phyloP scores from a whole-genome alignment of 2,888 invertebrate species.

The Elmis aenea region DNA sequence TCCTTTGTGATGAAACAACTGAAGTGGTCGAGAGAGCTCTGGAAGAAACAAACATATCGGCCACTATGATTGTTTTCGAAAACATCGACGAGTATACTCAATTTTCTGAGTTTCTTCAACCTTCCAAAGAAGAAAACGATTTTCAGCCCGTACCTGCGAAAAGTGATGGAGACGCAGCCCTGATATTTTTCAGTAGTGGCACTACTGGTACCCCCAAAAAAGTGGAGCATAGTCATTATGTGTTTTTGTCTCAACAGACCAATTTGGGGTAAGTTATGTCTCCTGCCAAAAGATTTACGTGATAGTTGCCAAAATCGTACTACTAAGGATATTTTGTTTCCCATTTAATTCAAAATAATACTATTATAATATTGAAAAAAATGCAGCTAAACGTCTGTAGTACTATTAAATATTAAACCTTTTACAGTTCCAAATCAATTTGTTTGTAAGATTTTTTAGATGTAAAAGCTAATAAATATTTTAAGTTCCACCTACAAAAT shows the following conservation, averaged over 20 bases:
- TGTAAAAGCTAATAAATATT: no score
- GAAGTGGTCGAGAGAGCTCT: constrained; percentile 4
- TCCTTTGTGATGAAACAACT: constrained; percentile 3
- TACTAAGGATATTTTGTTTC: no score
- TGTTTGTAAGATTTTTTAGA: no score
- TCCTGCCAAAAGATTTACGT: no score
- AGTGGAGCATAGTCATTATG: constrained; percentile 26
- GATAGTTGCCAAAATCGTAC: no score
- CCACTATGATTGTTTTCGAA: constrained; percentile 11
- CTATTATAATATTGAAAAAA: no score
- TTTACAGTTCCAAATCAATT: no score
- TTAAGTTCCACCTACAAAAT: no score
- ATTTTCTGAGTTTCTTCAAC: constrained; percentile 8
- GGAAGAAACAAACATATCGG: background rate
- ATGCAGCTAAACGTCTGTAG: no score
- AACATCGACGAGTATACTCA: constrained; percentile 12
- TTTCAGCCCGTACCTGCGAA: constrained; percentile 17
- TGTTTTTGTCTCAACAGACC: constrained; percentile 7
- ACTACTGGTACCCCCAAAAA: constrained; percentile 29
- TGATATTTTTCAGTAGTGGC: constrained; percentile 30
- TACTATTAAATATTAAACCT: no score
- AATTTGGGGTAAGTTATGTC: constrained; percentile 4
- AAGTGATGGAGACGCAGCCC: constrained; percentile 16
- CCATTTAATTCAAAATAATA: no score
- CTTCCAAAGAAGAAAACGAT: constrained; percentile 11